Percentiles rank a stretch among this genome's conserved stretches.
Conservation (phyloP, 1,140 invertebrate species). For the Ladona fulva region DNA sequence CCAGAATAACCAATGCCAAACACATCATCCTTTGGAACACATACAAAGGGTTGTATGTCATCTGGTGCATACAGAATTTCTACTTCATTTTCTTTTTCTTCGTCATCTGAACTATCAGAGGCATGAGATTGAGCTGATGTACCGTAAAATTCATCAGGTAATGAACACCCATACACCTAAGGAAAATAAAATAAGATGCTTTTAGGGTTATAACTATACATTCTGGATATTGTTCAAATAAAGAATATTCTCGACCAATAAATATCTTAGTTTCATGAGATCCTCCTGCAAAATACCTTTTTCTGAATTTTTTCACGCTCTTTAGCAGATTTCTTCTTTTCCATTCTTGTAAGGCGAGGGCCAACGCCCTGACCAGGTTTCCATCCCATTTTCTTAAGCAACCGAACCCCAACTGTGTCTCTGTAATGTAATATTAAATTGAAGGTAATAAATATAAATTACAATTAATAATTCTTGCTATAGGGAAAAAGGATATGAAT, state of each 20-base stretch:
- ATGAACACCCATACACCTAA: constrained; percentile 58
- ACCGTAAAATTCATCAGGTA: constrained; percentile 39
- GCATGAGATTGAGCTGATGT: not conserved
- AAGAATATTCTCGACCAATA: no score
- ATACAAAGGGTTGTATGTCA: constrained; percentile 62
- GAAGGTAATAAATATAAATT: no score
- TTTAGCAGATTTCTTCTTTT: constrained; percentile 42
- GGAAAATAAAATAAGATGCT: not conserved
- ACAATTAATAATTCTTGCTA: no score
- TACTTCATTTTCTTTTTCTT: constrained; percentile 41
- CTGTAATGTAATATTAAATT: constrained; percentile 39
- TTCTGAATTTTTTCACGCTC: constrained; percentile 22
- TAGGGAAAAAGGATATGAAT: no score
- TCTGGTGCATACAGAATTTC: constrained; percentile 70
- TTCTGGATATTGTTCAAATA: no score
- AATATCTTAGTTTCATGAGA: no score
- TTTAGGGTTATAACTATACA: no score
- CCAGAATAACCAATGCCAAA: constrained; percentile 89
- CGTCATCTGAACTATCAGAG: constrained; percentile 20
- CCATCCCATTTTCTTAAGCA: constrained; percentile 85
- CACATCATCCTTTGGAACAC: constrained; percentile 65
- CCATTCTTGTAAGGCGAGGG: constrained; percentile 49
- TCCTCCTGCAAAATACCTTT: constrained; percentile 28
- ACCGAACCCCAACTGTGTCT: constrained; percentile 76
- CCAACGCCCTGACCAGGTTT: constrained; percentile 86